Evolutionary conservation across 2,797 vertebrate species (phyloP).

Genomic region (Hemitrygon akajei): DNA sequence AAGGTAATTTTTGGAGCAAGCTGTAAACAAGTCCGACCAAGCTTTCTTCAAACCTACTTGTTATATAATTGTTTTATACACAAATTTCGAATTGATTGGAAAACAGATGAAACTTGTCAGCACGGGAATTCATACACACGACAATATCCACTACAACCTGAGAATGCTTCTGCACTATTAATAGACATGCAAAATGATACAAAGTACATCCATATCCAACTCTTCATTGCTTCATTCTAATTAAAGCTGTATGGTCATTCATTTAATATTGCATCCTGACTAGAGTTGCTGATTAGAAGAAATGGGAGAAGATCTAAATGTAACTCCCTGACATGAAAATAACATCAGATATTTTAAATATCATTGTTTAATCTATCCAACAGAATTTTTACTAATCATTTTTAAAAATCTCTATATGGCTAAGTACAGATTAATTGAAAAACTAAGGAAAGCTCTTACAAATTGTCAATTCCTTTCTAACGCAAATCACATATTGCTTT

Average conservation of each 20-base stretch:
- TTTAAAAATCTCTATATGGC: not conserved
- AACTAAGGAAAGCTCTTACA: not conserved
- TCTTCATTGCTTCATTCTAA: not conserved
- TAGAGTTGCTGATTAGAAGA: not conserved
- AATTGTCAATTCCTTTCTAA: not conserved
- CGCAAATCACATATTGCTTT: not conserved
- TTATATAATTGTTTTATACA: constrained; percentile 12
- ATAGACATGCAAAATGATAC: constrained; percentile 11
- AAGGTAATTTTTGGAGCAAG: constrained; percentile 10
- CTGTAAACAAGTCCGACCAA: not conserved
- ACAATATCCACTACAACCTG: not conserved
- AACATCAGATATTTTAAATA: not conserved
- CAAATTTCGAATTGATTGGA: constrained; percentile 13
- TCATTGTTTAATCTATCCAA: not conserved
- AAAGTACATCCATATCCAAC: not conserved
- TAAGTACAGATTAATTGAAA: not conserved
- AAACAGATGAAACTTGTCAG: constrained; percentile 14
- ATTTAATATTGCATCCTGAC: not conserved
- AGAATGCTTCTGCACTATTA: constrained; percentile 8
- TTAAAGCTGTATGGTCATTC: not conserved
- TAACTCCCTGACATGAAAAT: not conserved
- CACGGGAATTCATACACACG: not conserved
- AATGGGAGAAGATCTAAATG: not conserved
- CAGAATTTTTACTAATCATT: not conserved
- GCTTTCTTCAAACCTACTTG: constrained; percentile 22